Evolutionary conservation across 1,140 invertebrate genomes (phyloP).

Genomic region (Linepithema humile): DNA sequence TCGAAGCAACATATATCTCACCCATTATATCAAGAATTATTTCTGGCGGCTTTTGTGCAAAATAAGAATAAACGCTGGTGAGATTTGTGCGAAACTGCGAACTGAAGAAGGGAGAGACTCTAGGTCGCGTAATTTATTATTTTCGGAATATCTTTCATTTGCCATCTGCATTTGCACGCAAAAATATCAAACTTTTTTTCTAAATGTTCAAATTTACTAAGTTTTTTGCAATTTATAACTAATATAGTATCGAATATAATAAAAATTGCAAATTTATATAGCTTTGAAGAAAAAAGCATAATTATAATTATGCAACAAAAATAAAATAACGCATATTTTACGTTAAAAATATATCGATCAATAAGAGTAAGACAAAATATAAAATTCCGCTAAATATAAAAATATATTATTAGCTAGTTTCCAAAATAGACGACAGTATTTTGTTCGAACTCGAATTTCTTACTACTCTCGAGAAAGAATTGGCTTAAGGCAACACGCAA

Average conservation of each 20-base stretch:
- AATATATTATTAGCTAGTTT: background rate
- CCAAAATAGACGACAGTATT: background rate
- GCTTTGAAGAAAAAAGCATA: too few relatives aligned
- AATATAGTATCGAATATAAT: background rate
- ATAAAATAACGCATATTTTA: too few relatives aligned
- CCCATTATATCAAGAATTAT: slow-evolving; percentile 50
- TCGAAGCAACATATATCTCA: slow-evolving; percentile 21
- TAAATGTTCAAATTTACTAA: too few relatives aligned
- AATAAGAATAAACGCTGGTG: slow-evolving; percentile 37
- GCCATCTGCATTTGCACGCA: background rate
- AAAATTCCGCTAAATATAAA: too few relatives aligned
- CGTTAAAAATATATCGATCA: too few relatives aligned
- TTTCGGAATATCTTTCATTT: background rate
- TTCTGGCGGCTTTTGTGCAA: slow-evolving; percentile 32
- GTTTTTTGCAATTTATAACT: too few relatives aligned
- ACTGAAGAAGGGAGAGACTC: background rate
- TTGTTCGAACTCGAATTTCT: background rate
- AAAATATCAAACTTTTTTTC: background rate
- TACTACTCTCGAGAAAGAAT: background rate
- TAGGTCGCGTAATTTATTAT: slow-evolving; percentile 6
- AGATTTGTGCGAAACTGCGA: slow-evolving; percentile 22
- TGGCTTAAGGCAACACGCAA: background rate
- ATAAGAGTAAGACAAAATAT: too few relatives aligned
- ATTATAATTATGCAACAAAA: too few relatives aligned
- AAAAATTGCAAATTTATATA: too few relatives aligned